Percentiles rank a stretch among this genome's conserved stretches.
phyloP scores from a whole-genome alignment of 1,140 invertebrate species.

The Cydia amplana region DNA sequence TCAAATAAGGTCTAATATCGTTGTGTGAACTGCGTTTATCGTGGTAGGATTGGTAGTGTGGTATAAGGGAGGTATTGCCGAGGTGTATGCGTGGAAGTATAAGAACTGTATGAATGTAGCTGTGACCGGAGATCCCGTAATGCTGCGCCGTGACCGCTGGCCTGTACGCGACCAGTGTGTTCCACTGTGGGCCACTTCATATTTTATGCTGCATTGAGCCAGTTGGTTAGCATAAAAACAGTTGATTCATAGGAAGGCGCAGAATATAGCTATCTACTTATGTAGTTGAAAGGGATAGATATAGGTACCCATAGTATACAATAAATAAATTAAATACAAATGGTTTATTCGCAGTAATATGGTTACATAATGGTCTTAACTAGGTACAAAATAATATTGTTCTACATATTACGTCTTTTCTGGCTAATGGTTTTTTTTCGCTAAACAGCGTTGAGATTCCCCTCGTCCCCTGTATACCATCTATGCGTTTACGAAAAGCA shows the following conservation, averaged over 20 bases:
- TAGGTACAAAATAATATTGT: no score
- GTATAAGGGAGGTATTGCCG: background rate
- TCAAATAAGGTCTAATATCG: background rate
- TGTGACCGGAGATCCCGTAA: slow-evolving; percentile 54
- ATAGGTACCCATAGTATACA: no score
- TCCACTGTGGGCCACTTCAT: background rate
- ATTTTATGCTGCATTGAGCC: background rate
- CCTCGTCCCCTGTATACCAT: no score
- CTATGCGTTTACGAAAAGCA: no score
- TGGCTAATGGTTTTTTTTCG: no score
- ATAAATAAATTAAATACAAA: no score
- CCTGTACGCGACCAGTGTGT: background rate
- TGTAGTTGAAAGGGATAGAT: no score
- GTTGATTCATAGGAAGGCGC: background rate
- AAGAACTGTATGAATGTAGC: slow-evolving; percentile 51
- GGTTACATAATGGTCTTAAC: no score
- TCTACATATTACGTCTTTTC: no score
- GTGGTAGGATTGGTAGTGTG: background rate
- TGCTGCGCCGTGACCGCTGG: slow-evolving; percentile 49
- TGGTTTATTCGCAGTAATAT: no score
- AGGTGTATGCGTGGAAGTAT: background rate
- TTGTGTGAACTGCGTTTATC: background rate
- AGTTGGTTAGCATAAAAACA: background rate
- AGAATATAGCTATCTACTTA: background rate
- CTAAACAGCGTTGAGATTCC: no score